Conservation (phyloP, 35 echinoderm and acorn worm genomes). For the Diadema setosum region DNA sequence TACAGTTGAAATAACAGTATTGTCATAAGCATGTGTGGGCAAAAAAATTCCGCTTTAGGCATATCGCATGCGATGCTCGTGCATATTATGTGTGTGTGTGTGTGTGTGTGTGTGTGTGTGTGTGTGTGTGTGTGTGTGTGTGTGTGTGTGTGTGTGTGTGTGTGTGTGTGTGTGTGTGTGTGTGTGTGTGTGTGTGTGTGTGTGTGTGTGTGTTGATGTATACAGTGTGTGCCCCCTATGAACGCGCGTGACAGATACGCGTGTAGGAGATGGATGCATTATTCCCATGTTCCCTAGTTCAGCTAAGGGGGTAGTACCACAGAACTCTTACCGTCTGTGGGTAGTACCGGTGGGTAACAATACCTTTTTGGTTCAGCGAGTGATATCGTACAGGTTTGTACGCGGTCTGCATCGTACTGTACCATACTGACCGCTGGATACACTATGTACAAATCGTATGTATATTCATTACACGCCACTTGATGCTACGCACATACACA, state of each 20-base stretch:
- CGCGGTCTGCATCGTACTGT: too few species aligned
- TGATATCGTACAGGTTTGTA: neutral
- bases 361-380: neutral
- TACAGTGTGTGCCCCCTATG: too few species aligned
- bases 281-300: neutral
- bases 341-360: neutral
- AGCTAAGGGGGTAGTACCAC: neutral
- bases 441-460: too few species aligned
- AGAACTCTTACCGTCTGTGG: neutral
- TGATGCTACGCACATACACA: too few species aligned
- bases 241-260: neutral
- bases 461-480: too few species aligned
- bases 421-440: too few species aligned
- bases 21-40: neutral
- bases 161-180: neutral
- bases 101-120: neutral
- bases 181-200: neutral
- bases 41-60: neutral
- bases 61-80: neutral
- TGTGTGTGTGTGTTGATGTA: too few species aligned
- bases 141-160: neutral
- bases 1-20: neutral
- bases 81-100: neutral
- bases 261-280: neutral
- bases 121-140: neutral